These are phyloP conservation scores for Dynastes hyllus DNA, from an alignment of 2,888 invertebrate genomes.

Conservation along the genomic window DNA sequence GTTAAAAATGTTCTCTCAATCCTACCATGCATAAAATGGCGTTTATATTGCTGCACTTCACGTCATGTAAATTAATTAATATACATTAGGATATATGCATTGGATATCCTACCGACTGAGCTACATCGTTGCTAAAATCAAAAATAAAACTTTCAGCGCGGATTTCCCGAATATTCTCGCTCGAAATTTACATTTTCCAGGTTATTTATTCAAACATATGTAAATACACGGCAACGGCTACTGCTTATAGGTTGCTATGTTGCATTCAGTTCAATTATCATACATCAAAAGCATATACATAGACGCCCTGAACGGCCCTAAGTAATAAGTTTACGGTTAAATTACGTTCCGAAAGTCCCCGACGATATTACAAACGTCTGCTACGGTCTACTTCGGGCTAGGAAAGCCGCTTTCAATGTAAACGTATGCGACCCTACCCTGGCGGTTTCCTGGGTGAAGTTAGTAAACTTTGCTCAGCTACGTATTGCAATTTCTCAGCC, in stretches of 20 bases:
- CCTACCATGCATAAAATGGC: too few species aligned
- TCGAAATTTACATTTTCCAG: too few species aligned
- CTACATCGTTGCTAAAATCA: too few species aligned
- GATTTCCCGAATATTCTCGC: too few species aligned
- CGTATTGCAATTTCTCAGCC: not conserved
- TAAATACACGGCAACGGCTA: too few species aligned
- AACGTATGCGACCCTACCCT: not conserved
- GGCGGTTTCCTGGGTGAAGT: not conserved
- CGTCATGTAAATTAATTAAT: too few species aligned
- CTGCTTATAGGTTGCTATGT: not conserved
- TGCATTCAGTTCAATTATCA: slow-evolving; percentile 15
- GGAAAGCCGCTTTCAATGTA: not conserved
- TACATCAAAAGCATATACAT: slow-evolving; percentile 8
- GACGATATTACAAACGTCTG: slow-evolving; percentile 1
- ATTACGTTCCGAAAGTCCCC: slow-evolving; percentile 11
- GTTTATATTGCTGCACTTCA: too few species aligned
- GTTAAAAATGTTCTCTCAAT: too few species aligned
- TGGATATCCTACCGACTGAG: too few species aligned
- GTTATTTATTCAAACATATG: too few species aligned
- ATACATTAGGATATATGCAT: too few species aligned
- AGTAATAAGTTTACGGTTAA: slow-evolving; percentile 24
- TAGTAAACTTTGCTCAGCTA: not conserved
- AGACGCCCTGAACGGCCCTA: not conserved
- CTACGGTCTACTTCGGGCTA: not conserved
- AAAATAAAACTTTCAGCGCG: too few species aligned